A percentile compares a stretch with the other conserved stretches of the same genome.
These are phyloP conservation scores for Metacarcinus magister DNA, from an alignment of 2,888 invertebrate genomes.

Conservation along the genomic window DNA sequence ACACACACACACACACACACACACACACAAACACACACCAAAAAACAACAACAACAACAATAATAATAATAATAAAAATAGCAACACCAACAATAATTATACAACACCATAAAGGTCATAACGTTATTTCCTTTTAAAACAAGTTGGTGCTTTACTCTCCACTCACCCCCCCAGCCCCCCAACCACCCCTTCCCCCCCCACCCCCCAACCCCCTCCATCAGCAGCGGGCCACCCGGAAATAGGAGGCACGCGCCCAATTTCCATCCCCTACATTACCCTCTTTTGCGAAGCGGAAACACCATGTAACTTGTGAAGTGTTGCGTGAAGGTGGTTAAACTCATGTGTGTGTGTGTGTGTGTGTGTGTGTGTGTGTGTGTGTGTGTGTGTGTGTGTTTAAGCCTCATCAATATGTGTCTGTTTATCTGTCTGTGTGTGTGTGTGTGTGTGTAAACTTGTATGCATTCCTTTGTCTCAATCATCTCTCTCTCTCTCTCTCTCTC, in stretches of 20 bases:
- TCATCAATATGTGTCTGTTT: slow-evolving; percentile 18
- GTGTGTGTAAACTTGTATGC: not conserved
- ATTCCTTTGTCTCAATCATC: not conserved
- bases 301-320: not conserved
- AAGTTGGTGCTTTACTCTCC: not conserved
- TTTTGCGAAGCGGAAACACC: not conserved
- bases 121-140: not conserved
- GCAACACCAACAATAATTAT: not conserved
- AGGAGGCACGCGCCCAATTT: not conserved
- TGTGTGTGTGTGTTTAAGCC: slow-evolving; percentile 11
- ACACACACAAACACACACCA: no score
- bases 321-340: not conserved
- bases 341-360: slow-evolving; percentile 19
- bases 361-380: slow-evolving; percentile 48
- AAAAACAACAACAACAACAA: not conserved
- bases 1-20: not conserved
- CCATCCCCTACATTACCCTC: not conserved
- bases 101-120: not conserved
- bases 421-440: slow-evolving; percentile 36
- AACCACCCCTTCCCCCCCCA: not conserved
- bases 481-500: not conserved
- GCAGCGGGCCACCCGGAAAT: not conserved
- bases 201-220: not conserved
- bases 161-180: not conserved
- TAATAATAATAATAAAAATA: not conserved